phyloP scores from a whole-genome alignment of 2,113 vertebrate genomes.

The Zeus faber region DNA sequence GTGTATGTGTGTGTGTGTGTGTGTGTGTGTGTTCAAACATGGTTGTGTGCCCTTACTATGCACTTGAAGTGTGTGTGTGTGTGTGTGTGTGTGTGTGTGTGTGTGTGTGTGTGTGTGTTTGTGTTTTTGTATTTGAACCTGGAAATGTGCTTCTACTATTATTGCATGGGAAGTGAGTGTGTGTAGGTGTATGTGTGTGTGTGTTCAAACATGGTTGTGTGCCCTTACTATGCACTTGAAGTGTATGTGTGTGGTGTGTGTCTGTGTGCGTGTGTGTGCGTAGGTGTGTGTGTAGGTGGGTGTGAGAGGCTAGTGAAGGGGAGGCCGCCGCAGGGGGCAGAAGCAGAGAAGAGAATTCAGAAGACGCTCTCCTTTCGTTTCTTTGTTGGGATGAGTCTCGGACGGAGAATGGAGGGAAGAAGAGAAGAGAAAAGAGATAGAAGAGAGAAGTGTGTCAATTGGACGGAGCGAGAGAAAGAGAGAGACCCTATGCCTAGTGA shows the following conservation, averaged over 20 bases:
- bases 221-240: background rate
- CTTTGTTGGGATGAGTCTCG: conserved; percentile 57
- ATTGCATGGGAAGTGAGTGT: too few relatives aligned
- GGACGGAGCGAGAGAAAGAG: background rate
- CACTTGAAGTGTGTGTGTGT: conserved; percentile 33
- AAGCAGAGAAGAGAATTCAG: conserved; percentile 61
- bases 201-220: conserved; percentile 33
- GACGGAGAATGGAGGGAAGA: conserved; percentile 10
- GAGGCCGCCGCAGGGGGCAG: conserved; percentile 58
- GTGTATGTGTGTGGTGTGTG: conserved; percentile 49
- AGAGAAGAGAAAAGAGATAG: conserved; percentile 22
- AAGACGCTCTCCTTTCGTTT: conserved; percentile 54
- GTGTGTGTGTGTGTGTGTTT: conserved; percentile 35
- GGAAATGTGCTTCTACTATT: too few relatives aligned
- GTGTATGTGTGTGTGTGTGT: conserved; percentile 25
- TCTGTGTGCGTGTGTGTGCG: conserved; percentile 34
- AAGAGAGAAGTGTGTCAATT: conserved; percentile 17
- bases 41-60: background rate
- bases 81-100: conserved; percentile 47
- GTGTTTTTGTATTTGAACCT: too few relatives aligned
- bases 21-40: conserved; percentile 51
- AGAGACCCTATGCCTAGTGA: too few relatives aligned
- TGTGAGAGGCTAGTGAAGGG: conserved; percentile 62
- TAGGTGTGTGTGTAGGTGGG: conserved; percentile 57
- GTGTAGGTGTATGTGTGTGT: conserved; percentile 34